Evolutionary conservation across 35 echinoderm and acorn worm species (phyloP), one percentile per base, ranked within the genome.

Genomic region (Apostichopus japonicus): DNA sequence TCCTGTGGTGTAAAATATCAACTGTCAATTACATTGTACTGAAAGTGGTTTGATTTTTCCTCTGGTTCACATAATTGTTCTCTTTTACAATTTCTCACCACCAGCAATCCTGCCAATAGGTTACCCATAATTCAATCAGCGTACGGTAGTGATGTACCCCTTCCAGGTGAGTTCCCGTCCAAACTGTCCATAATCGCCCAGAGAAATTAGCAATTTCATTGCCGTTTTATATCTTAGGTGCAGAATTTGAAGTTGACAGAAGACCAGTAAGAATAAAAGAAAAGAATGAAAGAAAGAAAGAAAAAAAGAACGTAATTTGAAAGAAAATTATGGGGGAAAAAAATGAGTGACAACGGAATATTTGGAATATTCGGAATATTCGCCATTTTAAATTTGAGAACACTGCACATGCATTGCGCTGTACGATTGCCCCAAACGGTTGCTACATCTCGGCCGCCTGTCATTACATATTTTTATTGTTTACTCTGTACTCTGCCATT

Each of bases 81-180:
- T 79, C 33, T 84, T 84, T 84, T 9, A 5, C 14, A 57, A 57
- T 95, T 56, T 33, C 89, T 78, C 80, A 23, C 44, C 91, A 23
- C 44, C 91, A 97, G 96, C 87, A 94, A 97, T 80, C 92, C 93
- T 59, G 90, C 90, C 79, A 97, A 97, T 86, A 94, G 96, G 84
- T 94, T 97, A 90, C 94, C 96, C 55, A 93, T 93, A 67, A 92
- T 97, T 90, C 93, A 92, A 57, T 94, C 93, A 79, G 96, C 93
- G 54, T 97, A 94, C 15, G 75, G 80, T 19, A 94, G 91, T 72
- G 96, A 92, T 77, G 91, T 97, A 55, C 96, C 96, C 33, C 87
- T 97, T 86, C 96, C 96, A 90, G 93, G 96, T 97, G 91, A 78
- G 93, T 89, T 27, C 79, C 21, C 44, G 27, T 61, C 57, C 57